Evolutionary conservation across 2,113 vertebrate genomes (phyloP).

Genomic region (Arenaria interpres): DNA sequence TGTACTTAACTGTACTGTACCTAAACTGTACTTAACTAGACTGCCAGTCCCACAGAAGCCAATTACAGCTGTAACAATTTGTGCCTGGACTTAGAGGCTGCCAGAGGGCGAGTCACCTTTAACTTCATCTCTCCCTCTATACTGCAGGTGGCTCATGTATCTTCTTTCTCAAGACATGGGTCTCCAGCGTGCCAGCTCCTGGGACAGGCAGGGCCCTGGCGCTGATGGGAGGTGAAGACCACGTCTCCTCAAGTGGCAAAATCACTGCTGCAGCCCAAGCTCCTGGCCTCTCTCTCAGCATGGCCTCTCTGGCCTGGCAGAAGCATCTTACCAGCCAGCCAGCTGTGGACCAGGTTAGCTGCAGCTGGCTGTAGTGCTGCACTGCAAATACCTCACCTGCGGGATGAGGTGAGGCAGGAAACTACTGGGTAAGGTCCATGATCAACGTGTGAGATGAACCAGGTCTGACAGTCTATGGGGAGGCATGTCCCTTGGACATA

Average conservation of each 20-base stretch:
- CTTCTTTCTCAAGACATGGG: background rate
- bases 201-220: background rate
- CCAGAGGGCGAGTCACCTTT: background rate
- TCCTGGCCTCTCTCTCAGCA: background rate
- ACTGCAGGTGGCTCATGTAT: background rate
- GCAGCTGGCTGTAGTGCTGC: background rate
- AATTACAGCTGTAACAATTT: background rate
- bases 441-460: rapidly evolving
- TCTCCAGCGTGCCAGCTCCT: background rate
- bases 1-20: background rate
- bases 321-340: background rate
- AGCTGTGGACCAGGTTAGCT: background rate
- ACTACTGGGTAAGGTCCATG: background rate
- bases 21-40: background rate
- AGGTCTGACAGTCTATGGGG: background rate
- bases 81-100: background rate
- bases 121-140: background rate
- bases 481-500: background rate
- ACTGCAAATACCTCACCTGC: background rate
- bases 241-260: background rate
- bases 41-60: background rate
- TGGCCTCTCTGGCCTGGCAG: background rate
- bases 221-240: background rate
- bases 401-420: background rate
- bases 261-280: background rate